phyloP scores from a whole-genome alignment of 2,113 vertebrate genomes.

The Piliocolobus tephrosceles region DNA sequence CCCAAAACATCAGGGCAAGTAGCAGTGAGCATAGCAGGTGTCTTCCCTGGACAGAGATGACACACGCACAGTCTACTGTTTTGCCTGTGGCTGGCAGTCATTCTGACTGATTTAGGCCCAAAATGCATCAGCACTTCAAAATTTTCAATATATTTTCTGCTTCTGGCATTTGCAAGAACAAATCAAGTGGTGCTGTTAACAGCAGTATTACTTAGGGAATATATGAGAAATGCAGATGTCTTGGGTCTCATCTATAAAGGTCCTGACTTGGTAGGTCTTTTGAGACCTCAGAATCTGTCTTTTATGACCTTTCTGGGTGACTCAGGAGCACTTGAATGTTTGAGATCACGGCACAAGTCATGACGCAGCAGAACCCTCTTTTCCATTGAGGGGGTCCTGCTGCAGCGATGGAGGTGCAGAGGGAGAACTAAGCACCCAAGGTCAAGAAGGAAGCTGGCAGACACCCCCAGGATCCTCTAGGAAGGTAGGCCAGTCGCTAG shows the following conservation, averaged over 20 bases:
- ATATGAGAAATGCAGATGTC: background rate
- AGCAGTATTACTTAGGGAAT: background rate
- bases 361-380: background rate
- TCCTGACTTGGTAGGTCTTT: background rate
- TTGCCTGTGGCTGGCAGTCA: background rate
- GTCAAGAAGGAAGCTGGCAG: background rate
- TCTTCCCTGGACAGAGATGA: background rate
- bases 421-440: background rate
- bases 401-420: background rate
- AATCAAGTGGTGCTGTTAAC: background rate
- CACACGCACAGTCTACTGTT: accelerated
- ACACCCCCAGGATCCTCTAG: background rate
- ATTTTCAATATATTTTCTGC: background rate
- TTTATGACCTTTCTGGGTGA: background rate
- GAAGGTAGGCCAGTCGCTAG: background rate
- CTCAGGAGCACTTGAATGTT: background rate
- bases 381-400: background rate
- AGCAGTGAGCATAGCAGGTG: background rate
- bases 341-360: background rate
- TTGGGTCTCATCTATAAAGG: background rate
- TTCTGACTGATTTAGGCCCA: background rate
- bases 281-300: background rate
- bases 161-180: background rate
- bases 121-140: background rate
- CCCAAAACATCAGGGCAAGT: background rate